These are phyloP conservation scores for Caenorhabditis remanei DNA, from an alignment of 1,140 invertebrate genomes.

Conservation along the genomic window DNA sequence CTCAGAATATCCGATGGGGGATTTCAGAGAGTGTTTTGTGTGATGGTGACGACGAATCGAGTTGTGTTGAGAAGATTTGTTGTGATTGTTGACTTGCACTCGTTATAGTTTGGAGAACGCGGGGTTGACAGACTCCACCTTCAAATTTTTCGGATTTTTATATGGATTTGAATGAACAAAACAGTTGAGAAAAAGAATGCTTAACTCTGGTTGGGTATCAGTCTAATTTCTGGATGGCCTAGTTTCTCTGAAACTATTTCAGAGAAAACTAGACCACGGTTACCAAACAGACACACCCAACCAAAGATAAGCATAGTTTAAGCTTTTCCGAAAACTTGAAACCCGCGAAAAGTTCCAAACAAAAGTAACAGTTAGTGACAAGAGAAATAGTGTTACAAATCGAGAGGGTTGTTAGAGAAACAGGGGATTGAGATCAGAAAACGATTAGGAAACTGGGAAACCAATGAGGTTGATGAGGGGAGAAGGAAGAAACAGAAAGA, in stretches of 20 bases:
- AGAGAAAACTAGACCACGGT: not conserved
- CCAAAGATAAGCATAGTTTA: too few species aligned
- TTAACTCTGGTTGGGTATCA: too few species aligned
- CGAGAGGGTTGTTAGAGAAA: too few species aligned
- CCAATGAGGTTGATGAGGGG: too few species aligned
- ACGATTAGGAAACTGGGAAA: too few species aligned
- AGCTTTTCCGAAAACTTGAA: slow-evolving; percentile 35
- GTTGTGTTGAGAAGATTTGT: slow-evolving; percentile 3
- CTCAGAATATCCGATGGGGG: not conserved
- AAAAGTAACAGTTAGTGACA: not conserved
- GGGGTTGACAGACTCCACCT: slow-evolving; percentile 59
- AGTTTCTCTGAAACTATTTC: not conserved
- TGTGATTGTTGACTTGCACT: slow-evolving; percentile 23
- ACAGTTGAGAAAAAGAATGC: too few species aligned
- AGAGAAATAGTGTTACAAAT: not conserved
- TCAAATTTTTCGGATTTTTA: slow-evolving; percentile 49
- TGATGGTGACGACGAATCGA: not conserved
- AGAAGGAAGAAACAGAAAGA: too few species aligned
- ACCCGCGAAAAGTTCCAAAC: slow-evolving; percentile 44
- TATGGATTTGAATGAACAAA: not conserved
- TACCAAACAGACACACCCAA: not conserved
- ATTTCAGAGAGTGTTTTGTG: not conserved
- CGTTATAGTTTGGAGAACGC: slow-evolving; percentile 50
- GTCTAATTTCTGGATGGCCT: not conserved
- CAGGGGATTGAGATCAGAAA: too few species aligned